These are phyloP conservation scores for Tenthredo amoena DNA, from an alignment of 2,888 invertebrate species.

Conservation along the genomic window DNA sequence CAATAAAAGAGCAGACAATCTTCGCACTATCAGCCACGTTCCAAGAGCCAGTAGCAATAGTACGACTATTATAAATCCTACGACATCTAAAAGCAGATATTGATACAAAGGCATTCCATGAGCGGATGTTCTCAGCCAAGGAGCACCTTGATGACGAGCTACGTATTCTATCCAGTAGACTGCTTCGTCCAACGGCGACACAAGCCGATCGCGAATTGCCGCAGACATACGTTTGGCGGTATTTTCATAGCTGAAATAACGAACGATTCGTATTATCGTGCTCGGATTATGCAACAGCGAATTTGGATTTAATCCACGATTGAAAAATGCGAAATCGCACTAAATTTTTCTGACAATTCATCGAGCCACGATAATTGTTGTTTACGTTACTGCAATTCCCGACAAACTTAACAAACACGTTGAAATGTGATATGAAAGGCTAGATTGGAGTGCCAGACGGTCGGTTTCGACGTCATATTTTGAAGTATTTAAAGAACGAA, in stretches of 20 bases:
- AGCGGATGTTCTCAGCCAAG: slow-evolving; percentile 79
- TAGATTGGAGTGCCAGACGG: background rate
- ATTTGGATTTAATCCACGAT: background rate
- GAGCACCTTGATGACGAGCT: slow-evolving; percentile 81
- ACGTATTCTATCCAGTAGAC: slow-evolving; percentile 85
- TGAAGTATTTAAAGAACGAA: background rate
- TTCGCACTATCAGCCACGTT: slow-evolving; percentile 20
- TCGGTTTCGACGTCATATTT: background rate
- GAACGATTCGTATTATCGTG: background rate
- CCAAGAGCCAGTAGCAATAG: slow-evolving; percentile 33
- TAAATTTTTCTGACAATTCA: background rate
- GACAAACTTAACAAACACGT: background rate
- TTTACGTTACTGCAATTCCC: background rate
- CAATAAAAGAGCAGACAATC: background rate
- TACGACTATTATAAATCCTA: slow-evolving; percentile 48
- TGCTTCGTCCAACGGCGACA: slow-evolving; percentile 81
- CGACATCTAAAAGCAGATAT: slow-evolving; percentile 63
- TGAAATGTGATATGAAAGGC: background rate
- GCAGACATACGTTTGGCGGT: slow-evolving; percentile 79
- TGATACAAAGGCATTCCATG: slow-evolving; percentile 79
- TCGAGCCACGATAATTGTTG: background rate
- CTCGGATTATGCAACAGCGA: background rate
- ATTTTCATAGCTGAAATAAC: slow-evolving; percentile 79
- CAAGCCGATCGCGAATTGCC: slow-evolving; percentile 81
- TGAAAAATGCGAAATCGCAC: background rate